These are phyloP conservation scores for Coleophora flavipennella DNA, from an alignment of 2,888 invertebrate species.

Conservation along the genomic window DNA sequence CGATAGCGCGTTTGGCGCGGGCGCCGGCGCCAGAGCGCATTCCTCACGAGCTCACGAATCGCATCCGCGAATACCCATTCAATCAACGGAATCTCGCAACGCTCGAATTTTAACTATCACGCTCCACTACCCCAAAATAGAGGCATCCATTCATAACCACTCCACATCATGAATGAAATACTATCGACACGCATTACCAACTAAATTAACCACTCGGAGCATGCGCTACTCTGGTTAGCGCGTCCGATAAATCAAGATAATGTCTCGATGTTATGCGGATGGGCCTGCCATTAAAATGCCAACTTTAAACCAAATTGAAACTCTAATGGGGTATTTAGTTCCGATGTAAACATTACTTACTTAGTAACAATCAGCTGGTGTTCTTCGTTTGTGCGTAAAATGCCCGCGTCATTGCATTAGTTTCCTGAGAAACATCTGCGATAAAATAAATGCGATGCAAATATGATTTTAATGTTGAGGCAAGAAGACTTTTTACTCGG, in stretches of 20 bases:
- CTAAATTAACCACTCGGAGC: constrained; percentile 42
- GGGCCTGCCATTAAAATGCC: constrained; percentile 55
- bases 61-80: constrained; percentile 47
- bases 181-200: constrained; percentile 42
- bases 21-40: constrained; percentile 25
- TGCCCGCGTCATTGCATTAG: not conserved
- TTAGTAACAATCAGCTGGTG: constrained; percentile 24
- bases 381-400: constrained; percentile 4
- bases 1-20: not conserved
- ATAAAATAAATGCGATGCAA: not conserved
- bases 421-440: not conserved
- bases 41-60: constrained; percentile 36
- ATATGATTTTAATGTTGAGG: too few relatives aligned
- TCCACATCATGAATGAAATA: constrained; percentile 51
- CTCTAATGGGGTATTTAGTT: constrained; percentile 37
- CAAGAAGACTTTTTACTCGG: too few relatives aligned
- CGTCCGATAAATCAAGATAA: constrained; percentile 60
- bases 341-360: constrained; percentile 29
- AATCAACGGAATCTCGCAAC: constrained; percentile 35
- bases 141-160: constrained; percentile 54
- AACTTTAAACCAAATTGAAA: constrained; percentile 52
- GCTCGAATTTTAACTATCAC: constrained; percentile 42
- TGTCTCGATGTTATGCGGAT: constrained; percentile 54
- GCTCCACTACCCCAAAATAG: constrained; percentile 52
- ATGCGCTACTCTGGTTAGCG: constrained; percentile 39